A percentile compares a stretch with the other conserved stretches of the same genome.
These are phyloP conservation scores for Rhagologus leucostigma DNA, from an alignment of 2,113 vertebrate species.

Conservation along the genomic window DNA sequence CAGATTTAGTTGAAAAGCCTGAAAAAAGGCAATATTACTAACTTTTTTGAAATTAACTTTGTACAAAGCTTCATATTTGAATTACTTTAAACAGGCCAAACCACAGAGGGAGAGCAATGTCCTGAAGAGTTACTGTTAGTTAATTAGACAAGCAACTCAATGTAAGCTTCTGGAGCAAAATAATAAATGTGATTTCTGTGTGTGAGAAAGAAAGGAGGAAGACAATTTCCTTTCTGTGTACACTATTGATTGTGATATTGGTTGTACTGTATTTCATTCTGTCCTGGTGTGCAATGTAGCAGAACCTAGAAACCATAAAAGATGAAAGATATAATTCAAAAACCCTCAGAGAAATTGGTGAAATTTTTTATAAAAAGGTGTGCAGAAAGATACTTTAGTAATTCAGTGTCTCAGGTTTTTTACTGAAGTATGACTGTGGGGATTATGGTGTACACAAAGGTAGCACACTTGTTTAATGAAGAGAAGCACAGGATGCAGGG, in stretches of 20 bases:
- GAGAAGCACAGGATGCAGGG: background rate
- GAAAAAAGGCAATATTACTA: background rate
- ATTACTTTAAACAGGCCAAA: background rate
- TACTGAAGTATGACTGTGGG: background rate
- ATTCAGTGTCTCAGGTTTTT: background rate
- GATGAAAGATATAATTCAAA: background rate
- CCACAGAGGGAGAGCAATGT: background rate
- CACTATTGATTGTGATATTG: background rate
- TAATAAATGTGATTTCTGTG: background rate
- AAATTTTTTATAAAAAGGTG: background rate
- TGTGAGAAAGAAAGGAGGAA: background rate
- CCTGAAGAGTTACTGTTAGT: background rate
- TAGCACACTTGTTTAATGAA: background rate
- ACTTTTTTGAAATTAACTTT: background rate
- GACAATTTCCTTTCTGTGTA: background rate
- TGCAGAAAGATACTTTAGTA: background rate
- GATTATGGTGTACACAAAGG: background rate
- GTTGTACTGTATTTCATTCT: background rate
- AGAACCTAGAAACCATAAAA: background rate
- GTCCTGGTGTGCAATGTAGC: background rate
- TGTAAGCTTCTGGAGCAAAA: background rate
- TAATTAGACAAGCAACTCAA: background rate
- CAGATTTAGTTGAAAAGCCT: background rate
- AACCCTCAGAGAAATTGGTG: background rate
- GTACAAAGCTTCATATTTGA: background rate